Base-by-base conservation (phyloP, 1,140 invertebrate species). In the Zaprionus africanus region DNA sequence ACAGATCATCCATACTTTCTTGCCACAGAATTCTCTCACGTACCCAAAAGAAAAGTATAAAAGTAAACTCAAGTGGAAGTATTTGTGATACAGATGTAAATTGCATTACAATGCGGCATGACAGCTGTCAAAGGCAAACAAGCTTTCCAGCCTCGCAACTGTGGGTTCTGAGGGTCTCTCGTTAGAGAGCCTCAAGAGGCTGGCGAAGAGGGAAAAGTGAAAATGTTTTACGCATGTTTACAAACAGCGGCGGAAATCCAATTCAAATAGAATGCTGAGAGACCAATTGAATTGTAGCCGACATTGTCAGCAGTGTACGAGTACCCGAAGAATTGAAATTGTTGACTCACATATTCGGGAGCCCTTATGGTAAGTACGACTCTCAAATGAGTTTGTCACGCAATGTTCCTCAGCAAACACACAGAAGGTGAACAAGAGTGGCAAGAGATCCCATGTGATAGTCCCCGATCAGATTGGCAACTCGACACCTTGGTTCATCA, bases 101-200 rank as follows among this genome's bases (percentile, higher is more conserved):
- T 86, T 74, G 78, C 81, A 81, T 88, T 76, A 78, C 64, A 80
- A 87, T 75, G 60, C 58, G 43, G 56, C 68, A 67, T 73, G 85
- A 84, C 84, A 87, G 84, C 85, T 88, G 84, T 84, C 84, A 81
- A 73, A 72, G 54, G 70, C 54, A 75, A 74, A 83, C 72, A 68
- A 34, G 66, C 65, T 72, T 61, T n/a, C 36, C 51, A 46, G 26
- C 65, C 74, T 62, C 73, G 74, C 69, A 66, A 72, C 74, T 65
- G 60, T 53, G 38, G 34, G 76, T 74, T 82, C 75, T 78, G 71
- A 49, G 31, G 15, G 53, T 6, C 15, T 19, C 71, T 74, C 71
- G 67, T 71, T 76, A 76, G 46, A 51, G 57, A 28, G 41, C 65
- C 69, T 69, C 69, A 62, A 82, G 82, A 72, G 58, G 74, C 54